Conservation (phyloP, 2,888 invertebrate species). For the Agonopterix heracliana region DNA sequence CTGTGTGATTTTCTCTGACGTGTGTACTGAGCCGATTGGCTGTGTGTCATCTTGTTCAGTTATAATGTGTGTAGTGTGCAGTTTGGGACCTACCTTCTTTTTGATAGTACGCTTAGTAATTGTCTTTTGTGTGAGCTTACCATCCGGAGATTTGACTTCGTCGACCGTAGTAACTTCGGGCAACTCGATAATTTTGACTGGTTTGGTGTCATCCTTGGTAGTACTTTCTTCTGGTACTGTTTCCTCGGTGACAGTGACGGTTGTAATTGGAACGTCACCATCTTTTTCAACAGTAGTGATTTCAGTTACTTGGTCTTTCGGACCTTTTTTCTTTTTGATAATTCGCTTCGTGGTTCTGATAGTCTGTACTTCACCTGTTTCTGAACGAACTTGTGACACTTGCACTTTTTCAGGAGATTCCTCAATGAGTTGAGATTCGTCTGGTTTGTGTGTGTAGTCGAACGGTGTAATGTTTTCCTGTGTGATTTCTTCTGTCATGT, state of each 20-base stretch:
- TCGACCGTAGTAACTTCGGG: conserved; percentile 32
- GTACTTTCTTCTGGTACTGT: conserved; percentile 10
- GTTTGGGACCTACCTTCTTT: too few species aligned
- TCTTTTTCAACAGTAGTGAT: conserved; percentile 54
- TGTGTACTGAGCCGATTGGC: too few species aligned
- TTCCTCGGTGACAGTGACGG: conserved; percentile 23
- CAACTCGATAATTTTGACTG: conserved; percentile 25
- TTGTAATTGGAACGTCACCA: conserved; percentile 36
- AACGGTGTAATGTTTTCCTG: conserved; percentile 25
- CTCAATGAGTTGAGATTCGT: conserved; percentile 28
- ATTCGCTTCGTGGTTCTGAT: conserved; percentile 48
- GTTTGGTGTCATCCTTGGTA: conserved; percentile 7
- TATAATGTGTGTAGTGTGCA: too few species aligned
- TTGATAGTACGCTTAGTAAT: too few species aligned
- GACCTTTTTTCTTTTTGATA: conserved; percentile 55
- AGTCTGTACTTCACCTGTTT: conserved; percentile 37
- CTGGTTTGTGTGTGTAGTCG: conserved; percentile 5
- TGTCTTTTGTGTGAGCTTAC: too few species aligned
- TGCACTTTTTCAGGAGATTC: conserved; percentile 18
- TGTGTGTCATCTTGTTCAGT: too few species aligned
- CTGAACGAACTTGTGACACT: conserved; percentile 29
- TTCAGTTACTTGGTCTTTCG: conserved; percentile 58
- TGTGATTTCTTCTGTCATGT: conserved; percentile 22
- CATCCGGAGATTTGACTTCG: too few species aligned
- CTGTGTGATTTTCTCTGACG: too few species aligned